These are phyloP conservation scores for Penelope pileata DNA, from an alignment of 2,113 vertebrate species.

Conservation along the genomic window DNA sequence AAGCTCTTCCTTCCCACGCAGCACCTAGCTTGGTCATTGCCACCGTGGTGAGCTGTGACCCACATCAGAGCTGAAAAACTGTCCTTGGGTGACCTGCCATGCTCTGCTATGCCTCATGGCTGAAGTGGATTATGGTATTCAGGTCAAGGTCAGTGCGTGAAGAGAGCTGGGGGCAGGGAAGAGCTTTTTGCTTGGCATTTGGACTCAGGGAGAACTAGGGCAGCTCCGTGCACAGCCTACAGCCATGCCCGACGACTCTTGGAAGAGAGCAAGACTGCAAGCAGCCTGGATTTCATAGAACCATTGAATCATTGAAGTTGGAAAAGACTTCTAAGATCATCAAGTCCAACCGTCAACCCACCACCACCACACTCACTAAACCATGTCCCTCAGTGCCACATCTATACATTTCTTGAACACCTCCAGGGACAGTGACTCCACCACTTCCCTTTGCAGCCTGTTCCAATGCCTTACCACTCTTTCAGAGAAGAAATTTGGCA, in stretches of 20 bases:
- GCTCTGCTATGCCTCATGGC: neutral
- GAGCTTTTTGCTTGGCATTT: neutral
- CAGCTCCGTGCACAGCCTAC: neutral
- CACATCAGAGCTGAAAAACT: neutral
- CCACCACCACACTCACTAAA: no score
- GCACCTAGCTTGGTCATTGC: neutral
- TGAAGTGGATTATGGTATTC: constrained; percentile 40
- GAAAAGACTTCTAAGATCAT: no score
- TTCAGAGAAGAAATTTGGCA: no score
- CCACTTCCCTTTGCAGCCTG: no score
- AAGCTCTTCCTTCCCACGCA: neutral
- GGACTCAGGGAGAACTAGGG: neutral
- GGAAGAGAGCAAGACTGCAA: neutral
- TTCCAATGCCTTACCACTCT: no score
- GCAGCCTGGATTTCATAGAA: no score
- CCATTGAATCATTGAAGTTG: no score
- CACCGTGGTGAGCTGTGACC: neutral
- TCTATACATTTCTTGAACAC: no score
- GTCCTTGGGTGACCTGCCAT: neutral
- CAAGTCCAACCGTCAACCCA: no score
- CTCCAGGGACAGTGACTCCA: no score
- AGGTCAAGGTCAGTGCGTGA: neutral
- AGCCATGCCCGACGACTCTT: rapidly evolving
- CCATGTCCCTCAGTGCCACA: no score
- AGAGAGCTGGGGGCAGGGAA: neutral